Base-by-base conservation (phyloP, 92 coral and sea anemone genomes). In the Umimayanthus kanabou region DNA sequence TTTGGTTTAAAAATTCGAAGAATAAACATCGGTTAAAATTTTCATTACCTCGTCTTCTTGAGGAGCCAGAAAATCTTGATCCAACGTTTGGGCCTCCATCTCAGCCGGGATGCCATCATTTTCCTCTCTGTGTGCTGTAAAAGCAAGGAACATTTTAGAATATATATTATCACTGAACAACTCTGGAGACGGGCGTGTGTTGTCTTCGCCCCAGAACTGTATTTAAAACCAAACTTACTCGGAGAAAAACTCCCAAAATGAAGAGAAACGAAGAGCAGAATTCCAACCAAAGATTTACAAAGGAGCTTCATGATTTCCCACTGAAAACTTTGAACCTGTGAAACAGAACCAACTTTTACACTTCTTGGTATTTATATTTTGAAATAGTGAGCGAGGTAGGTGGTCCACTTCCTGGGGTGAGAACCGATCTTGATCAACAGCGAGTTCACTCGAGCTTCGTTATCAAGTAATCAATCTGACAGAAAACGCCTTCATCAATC, bases 251-350 rank as follows among this genome's bases (percentile, higher is more conserved):
- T 73, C 6, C 77, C 77, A 73, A 73, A 73, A 33, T 18, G 43
- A 28, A 37, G 42, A 73, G 39, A 73, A 45, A 39, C 26, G 2
- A 73, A 37, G 8, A 73, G 77, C 23, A 73, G 47, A 73, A 33
- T 13, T 73, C 77, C 77, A 33, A 73, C 47, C 10, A 73, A 37
- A 73, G 23, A 73, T 33, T 39, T 73, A 20, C 9, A 28, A 37
- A 73, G 77, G 18, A 71, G 75, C 75, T 71, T 71, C 77, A 73
- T 73, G 77, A 73, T 73, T 73, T 73, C 77, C 77, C 77, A 47
- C 75, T 45, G 77, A 37, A 73, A 73, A 18, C 42, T 73, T 73
- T 73, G 45, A 33, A 73, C 45, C 14, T 73, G 37, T 28, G 77
- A 73, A 73, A 39, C 37, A 33, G 13, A 33, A 73, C 23, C 77